Evolutionary conservation across 2,113 vertebrate species (phyloP).

Genomic region (Salvator merianae): DNA sequence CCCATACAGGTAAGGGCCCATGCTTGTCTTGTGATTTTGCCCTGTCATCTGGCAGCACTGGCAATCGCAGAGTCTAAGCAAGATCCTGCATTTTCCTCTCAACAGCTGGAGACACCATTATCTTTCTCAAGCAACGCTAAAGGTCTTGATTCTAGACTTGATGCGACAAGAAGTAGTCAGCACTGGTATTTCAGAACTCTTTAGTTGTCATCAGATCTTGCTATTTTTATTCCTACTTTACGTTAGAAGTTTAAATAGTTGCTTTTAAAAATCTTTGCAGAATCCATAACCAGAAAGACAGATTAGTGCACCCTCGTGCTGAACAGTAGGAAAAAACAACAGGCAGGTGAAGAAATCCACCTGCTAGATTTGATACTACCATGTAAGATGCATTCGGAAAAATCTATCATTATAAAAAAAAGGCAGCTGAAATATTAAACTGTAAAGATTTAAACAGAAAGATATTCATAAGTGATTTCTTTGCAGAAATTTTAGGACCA

Average conservation of each 20-base stretch:
- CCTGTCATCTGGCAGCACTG: no score
- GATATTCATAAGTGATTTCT: neutral
- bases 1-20: no score
- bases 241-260: neutral
- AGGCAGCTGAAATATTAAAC: neutral
- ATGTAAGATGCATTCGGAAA: neutral
- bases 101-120: no score
- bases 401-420: neutral
- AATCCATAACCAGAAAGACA: neutral
- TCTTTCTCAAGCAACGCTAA: neutral
- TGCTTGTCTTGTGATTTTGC: no score
- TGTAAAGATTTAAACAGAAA: neutral
- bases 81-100: no score
- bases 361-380: neutral
- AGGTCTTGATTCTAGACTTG: no score
- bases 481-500: neutral
- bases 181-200: neutral
- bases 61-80: no score
- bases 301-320: neutral
- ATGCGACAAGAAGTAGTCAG: no score
- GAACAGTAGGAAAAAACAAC: neutral
- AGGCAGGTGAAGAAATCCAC: neutral
- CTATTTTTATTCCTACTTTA: neutral
- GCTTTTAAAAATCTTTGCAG: neutral
- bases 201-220: no score